phyloP scores from a whole-genome alignment of 2,888 invertebrate genomes.

The Drosophila engyochracea region DNA sequence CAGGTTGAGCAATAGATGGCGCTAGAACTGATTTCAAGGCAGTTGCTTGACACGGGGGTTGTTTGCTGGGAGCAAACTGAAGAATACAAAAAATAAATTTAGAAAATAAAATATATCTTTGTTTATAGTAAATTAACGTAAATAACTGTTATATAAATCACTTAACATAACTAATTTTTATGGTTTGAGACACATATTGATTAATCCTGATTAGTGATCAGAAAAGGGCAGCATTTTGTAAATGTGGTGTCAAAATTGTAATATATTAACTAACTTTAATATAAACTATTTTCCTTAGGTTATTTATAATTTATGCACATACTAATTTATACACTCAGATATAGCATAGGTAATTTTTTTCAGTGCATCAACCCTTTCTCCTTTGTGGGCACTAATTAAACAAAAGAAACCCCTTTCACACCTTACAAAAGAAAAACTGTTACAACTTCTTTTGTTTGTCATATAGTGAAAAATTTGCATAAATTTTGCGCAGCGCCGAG shows the following conservation, averaged over 20 bases:
- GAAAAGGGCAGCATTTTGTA: background rate
- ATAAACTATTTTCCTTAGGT: background rate
- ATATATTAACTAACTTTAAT: background rate
- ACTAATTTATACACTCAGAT: background rate
- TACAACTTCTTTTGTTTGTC: constrained; percentile 70
- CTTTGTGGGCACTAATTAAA: constrained; percentile 71
- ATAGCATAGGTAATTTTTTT: constrained; percentile 10
- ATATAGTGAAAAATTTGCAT: constrained; percentile 74
- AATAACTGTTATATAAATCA: background rate
- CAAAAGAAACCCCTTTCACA: constrained; percentile 77
- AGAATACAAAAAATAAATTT: background rate
- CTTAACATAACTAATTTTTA: background rate
- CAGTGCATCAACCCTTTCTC: constrained; percentile 38
- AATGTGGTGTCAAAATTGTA: background rate
- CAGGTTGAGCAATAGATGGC: constrained; percentile 58
- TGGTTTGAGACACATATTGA: background rate
- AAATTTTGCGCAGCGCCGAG: constrained; percentile 72
- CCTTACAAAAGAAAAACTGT: constrained; percentile 64
- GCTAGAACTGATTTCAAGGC: constrained; percentile 16
- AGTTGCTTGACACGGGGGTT: background rate
- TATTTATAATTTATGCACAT: background rate
- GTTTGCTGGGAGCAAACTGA: background rate
- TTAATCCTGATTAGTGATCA: background rate
- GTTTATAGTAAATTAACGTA: background rate
- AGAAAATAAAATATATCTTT: no score